Evolutionary conservation across 2,113 vertebrate genomes (phyloP), one percentile per base, ranked within the genome.

Genomic region (Lampris megalopsis): DNA sequence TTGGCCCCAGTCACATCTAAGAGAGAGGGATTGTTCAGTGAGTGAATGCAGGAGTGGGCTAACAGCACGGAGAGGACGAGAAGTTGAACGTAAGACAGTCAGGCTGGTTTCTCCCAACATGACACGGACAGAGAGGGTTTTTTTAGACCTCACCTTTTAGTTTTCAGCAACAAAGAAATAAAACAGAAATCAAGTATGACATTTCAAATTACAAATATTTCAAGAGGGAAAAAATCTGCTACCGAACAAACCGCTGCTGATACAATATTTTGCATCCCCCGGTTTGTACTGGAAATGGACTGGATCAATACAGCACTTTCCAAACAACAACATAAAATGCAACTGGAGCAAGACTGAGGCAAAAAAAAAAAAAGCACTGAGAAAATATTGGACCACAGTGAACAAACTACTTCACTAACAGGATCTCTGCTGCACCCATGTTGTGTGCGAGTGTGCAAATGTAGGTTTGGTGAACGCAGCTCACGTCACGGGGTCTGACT

Each of bases 11-110:
- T 90, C 85, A 88, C 92, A 92, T 94, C 91, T 93, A 92, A 89
- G 94, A 95, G 93, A 94, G 92, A 81, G 11, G 88, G 94, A 95
- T 94, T 91, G 87, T 92, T 84, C 79, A 53, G 71, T 9, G 47
- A 85, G 93, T 94, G 93, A 96, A 95, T 90, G 91, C 91, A 90
- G 90, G 93, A 95, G 94, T 93, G 94, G 60, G 63, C n/a, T n/a
- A 72, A 76, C 49, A 69, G 76, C 68, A 56, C 10, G 58, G 61
- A 73, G 48, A 13, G 53, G 36, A 52, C 38, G 69, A 61, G 65
- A 42, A 35, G n/a, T 7, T 54, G 69, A 71, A 66, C 49, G 65
- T 8, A 47, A 35, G 57, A 71, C 45, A 66, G 52, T 24, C 66
- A 58, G 42, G 56, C 37, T 75, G 45, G 37, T 3, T 72, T 77